Evolutionary conservation across 1,140 invertebrate genomes (phyloP).

Genomic region (Drosophila kepulauana): DNA sequence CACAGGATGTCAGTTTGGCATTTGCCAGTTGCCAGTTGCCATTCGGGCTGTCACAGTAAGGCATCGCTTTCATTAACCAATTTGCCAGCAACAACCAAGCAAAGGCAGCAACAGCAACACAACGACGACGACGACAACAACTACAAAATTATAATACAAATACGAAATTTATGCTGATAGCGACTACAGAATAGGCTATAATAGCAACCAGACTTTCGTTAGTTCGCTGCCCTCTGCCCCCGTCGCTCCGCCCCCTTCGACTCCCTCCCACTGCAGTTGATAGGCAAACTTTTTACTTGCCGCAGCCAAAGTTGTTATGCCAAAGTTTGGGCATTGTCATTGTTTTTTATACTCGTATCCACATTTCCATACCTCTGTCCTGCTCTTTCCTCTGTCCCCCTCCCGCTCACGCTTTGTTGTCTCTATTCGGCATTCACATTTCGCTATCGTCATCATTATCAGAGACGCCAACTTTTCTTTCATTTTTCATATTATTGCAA

Average conservation of each 20-base stretch:
- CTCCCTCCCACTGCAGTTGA: slow-evolving; percentile 10
- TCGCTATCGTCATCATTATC: slow-evolving; percentile 74
- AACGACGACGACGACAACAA: slow-evolving; percentile 3
- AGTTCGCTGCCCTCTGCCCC: slow-evolving; percentile 12
- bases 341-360: slow-evolving; percentile 48
- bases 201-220: slow-evolving; percentile 53
- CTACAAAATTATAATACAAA: slow-evolving; percentile 78
- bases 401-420: background rate
- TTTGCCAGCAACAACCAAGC: slow-evolving; percentile 44
- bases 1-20: slow-evolving; percentile 21
- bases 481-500: slow-evolving; percentile 79
- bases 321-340: slow-evolving; percentile 58
- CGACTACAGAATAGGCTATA: slow-evolving; percentile 59
- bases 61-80: slow-evolving; percentile 69
- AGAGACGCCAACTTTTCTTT: slow-evolving; percentile 62
- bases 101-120: slow-evolving; percentile 13
- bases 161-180: slow-evolving; percentile 78
- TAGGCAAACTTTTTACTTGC: slow-evolving; percentile 55
- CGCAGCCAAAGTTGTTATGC: slow-evolving; percentile 46
- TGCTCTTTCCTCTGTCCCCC: background rate
- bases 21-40: slow-evolving; percentile 20
- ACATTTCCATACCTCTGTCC: slow-evolving; percentile 24
- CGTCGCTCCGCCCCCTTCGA: background rate
- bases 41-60: slow-evolving; percentile 21
- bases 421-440: slow-evolving; percentile 44